Evolutionary conservation across 1,140 invertebrate genomes (phyloP), one percentile per base, ranked within the genome.

Genomic region (Oncopodura yosiiana): DNA sequence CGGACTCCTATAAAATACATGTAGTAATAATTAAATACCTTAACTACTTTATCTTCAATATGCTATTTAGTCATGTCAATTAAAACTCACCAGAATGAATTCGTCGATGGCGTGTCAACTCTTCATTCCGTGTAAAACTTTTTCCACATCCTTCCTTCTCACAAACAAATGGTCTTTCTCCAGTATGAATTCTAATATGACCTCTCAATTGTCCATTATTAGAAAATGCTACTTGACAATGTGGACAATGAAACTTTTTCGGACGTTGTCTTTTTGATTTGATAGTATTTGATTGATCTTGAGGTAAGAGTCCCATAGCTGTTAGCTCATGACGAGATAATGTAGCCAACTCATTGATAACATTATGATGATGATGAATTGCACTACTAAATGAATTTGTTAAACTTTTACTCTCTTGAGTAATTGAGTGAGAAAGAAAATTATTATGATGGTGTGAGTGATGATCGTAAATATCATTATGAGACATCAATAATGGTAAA

Each of bases 161-260:
- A 68, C 90, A 94, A 61, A 83, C 82, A 69, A 84, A 93, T 0
- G 89, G 89, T 41, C 87, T 72, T 68, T 92, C 87, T 3, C 85
- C 89, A 34, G 89, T 93, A 68, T 94, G 90, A 39, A 93, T 93
- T 19, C 90, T 74, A 14, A 91, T 79, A 66, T 94, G 90, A 51
- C 89, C 89, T 69, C 86, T 89, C 0, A 94, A 74, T 66, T 94
- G 90, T 0, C 90, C 89, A 68, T 92, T 92, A 68, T 94, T 94
- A 29, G 86, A 90, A 67, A 94, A 94, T 0, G 85, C 86, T 0
- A 90, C 86, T 53, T 87, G 77, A 67, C 89, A 94, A 65, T 88
- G 81, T 0, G 85, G 84, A 69, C 89, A 94, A 57, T 81, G 81
- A 67, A 89, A 93, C 62, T 87, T 86, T 69, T 93, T 93, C 0